These are phyloP conservation scores for Acromyrmex echinatior DNA, from an alignment of 1,140 invertebrate genomes.

Conservation along the genomic window DNA sequence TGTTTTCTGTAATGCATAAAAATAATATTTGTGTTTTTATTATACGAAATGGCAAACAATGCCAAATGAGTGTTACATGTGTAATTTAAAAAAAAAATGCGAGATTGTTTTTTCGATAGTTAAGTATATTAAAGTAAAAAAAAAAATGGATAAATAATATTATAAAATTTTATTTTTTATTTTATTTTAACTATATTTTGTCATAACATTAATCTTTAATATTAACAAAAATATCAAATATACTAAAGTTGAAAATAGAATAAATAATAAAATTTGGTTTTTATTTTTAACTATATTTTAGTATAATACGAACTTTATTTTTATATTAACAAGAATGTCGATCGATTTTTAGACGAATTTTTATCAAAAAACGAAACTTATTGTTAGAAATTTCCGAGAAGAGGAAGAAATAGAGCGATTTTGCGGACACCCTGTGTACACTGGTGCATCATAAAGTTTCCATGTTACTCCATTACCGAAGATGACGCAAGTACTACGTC, in stretches of 20 bases:
- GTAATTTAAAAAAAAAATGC: background rate
- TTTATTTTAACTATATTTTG: background rate
- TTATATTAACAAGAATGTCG: background rate
- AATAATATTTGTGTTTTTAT: background rate
- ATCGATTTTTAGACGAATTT: background rate
- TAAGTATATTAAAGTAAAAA: background rate
- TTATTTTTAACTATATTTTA: background rate
- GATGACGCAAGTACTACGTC: conserved; percentile 54
- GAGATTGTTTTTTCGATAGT: background rate
- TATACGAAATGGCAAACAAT: background rate
- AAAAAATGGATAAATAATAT: background rate
- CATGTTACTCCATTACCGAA: conserved; percentile 41
- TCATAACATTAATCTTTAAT: background rate
- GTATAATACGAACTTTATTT: background rate
- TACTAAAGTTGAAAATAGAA: background rate
- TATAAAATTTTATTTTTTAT: background rate
- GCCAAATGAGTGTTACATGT: background rate
- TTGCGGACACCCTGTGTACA: background rate
- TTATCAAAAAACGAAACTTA: background rate
- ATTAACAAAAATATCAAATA: background rate
- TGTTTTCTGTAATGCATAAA: background rate
- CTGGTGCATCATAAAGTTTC: conserved; percentile 12
- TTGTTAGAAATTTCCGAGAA: background rate
- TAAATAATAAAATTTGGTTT: background rate
- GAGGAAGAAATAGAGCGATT: background rate